Percentiles rank a stretch among this genome's conserved stretches.
Evolutionary conservation across 2,797 vertebrate genomes (phyloP).

Genomic region (Lutjanus campechanus): DNA sequence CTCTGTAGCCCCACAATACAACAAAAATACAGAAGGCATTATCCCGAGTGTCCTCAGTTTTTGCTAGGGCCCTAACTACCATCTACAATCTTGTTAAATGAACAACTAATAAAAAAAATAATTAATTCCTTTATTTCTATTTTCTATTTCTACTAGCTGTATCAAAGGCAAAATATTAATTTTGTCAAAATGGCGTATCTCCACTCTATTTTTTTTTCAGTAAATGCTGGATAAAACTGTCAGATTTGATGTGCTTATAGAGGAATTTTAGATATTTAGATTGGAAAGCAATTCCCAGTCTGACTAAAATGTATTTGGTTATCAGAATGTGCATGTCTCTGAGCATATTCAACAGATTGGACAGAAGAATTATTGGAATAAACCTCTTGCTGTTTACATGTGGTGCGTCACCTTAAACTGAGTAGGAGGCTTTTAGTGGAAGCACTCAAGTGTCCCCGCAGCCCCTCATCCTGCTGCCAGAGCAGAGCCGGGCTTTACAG

Average conservation of each 20-base stretch:
- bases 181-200: too few species aligned
- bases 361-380: background rate
- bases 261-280: too few species aligned
- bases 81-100: too few species aligned
- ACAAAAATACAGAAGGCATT: too few species aligned
- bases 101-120: too few species aligned
- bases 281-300: background rate
- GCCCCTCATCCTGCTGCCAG: slow-evolving; percentile 26
- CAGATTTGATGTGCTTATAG: background rate
- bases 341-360: background rate
- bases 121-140: too few species aligned
- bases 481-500: slow-evolving; percentile 23
- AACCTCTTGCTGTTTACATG: slow-evolving; percentile 1
- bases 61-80: background rate
- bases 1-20: too few species aligned
- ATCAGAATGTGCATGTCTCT: background rate
- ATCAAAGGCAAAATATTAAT: background rate
- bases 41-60: background rate
- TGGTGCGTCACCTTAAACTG: background rate
- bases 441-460: slow-evolving; percentile 36
- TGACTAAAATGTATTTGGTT: background rate
- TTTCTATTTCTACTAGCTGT: background rate
- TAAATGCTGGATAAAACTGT: background rate
- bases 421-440: slow-evolving; percentile 47
- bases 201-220: too few species aligned